Evolutionary conservation across 2,113 vertebrate genomes (phyloP), one percentile per base, ranked within the genome.

Genomic region (Enhydra lutris): DNA sequence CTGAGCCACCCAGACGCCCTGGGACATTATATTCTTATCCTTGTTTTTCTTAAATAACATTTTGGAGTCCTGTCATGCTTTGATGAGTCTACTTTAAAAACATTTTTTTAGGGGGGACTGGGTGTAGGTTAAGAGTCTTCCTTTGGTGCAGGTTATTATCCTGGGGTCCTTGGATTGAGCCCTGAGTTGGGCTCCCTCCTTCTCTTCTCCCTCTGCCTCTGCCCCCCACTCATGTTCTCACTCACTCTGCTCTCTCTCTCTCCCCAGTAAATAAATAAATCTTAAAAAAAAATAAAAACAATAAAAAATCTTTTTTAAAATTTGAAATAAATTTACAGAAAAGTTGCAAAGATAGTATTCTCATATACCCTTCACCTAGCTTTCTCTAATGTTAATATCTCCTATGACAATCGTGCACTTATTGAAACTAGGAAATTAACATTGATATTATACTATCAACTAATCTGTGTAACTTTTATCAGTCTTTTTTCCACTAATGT

Each of bases 311-410:
- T 36, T 39, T 89, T 78, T 61, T 1, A 34, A 67, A 39, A 71
- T 97, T 92, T 79, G 79, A 97, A 84, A 85, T 79, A 84, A 95
- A 83, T 88, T 83, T 83, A 91, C 13, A 24, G 23, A 31, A 92
- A 81, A 61, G 26, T 86, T 95, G 34, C 73, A 81, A 95, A 95
- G 84, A 42, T 76, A 59, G 80, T 87, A 71, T 79, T 89, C 29
- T 61, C 61, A 42, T 59, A 59, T 86, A 84, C n/a, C 5, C 67
- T 89, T 74, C 24, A 57, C 85, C 4, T 81, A 61, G 59, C 15
- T 85, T 93, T 59, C 14, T 57, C n/a, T 79, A 29, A 81, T 85
- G 45, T 86, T 95, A 93, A 74, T 8, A 18, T 65, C 36, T 57
- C 74, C 29, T 55, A 7, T 93, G 85, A 74, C 55, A 10, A 42